These are phyloP conservation scores for Python bivittatus DNA, from an alignment of 2,113 vertebrate genomes.

Conservation along the genomic window DNA sequence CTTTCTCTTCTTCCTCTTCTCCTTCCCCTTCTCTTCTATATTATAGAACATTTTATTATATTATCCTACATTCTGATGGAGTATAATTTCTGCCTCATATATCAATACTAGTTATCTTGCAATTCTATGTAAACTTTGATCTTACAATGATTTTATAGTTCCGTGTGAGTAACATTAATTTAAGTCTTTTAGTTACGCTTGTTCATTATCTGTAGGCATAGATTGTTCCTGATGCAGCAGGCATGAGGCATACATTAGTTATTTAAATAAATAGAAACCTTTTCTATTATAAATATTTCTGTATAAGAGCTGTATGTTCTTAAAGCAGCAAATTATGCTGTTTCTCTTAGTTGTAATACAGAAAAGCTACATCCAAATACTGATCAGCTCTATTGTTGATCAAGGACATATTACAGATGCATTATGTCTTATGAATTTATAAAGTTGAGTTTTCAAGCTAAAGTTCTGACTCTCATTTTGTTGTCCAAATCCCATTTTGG, in stretches of 20 bases:
- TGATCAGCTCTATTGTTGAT: neutral
- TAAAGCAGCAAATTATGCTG: too few species aligned
- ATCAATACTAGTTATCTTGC: neutral
- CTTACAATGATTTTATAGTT: neutral
- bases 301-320: neutral
- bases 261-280: neutral
- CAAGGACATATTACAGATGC: neutral
- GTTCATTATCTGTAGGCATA: neutral
- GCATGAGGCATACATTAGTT: neutral
- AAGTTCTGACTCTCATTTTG: neutral
- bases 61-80: too few species aligned
- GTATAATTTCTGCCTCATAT: neutral
- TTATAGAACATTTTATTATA: too few species aligned
- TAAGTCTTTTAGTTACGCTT: neutral
- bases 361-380: neutral
- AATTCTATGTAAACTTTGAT: neutral
- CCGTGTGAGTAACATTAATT: neutral
- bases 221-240: neutral
- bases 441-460: neutral
- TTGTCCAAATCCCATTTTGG: rapidly evolving
- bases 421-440: neutral
- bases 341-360: neutral
- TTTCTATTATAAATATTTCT: neutral
- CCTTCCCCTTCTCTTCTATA: neutral
- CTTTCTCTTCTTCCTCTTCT: too few species aligned